Evolutionary conservation across 2,888 invertebrate genomes (phyloP), one percentile per base, ranked within the genome.

Genomic region (Meiosimyza platycephala): DNA sequence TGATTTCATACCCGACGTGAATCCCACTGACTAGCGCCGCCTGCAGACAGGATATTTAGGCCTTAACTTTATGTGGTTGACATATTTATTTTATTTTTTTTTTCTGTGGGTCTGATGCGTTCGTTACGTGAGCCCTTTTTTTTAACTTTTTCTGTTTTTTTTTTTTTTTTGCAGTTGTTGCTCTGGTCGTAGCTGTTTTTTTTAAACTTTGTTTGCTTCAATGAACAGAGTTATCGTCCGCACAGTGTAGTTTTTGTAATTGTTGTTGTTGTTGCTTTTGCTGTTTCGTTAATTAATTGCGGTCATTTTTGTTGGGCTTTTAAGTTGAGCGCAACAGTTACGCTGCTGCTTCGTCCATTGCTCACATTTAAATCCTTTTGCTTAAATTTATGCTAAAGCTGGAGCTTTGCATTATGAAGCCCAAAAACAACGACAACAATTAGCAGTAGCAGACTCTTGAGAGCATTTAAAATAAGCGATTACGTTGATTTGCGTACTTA

Each of bases 281-380:
- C 18, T 51, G 51, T 65, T 40, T 63, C 22, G 15, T 52, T 66
- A 28, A 28, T 66, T 66, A 66, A 66, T 66, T 66, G 66, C n/a
- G 18, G 54, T 18, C 54, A 54, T 9, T 40, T 40, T 28, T 6
- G 40, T 9, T 40, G 40, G 40, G 40, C n/a, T 6, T 40, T 40
- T 2, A 40, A 40, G 54, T 18, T 54, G n/a, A 9, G 54, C 54
- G 40, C 40, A 40, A 40, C 40, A 40, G 40, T 40, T 40, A 2
- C 9, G 40, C 9, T 40, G 40, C 9, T 40, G 40, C 40, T 7
- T 6, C 40, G 9, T 6, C 40, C 40, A 9, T 40, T 40, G 40
- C 9, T 40, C 40, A 40, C 40, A 40, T 28, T 57, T 16, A 57
- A 57, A 57, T 22, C 18, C 18, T 15, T 57, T 57, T 28, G 63